These are phyloP conservation scores for Drosophila peninsularis DNA, from an alignment of 2,888 invertebrate species.

Conservation along the genomic window DNA sequence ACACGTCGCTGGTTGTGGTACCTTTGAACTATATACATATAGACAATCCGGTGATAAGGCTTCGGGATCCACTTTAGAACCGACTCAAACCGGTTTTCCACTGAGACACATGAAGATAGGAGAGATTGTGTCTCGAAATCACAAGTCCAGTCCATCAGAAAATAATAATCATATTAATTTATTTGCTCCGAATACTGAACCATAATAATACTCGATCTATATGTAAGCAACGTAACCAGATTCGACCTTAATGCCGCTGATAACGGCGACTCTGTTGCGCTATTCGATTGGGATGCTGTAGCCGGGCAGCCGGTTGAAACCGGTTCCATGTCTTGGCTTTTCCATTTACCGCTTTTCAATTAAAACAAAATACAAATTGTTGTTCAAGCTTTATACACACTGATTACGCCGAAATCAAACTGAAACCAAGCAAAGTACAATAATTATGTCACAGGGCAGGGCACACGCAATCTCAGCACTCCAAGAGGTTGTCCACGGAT, in stretches of 20 bases:
- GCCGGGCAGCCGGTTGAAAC: slow-evolving; percentile 45
- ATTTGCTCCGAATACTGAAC: slow-evolving; percentile 57
- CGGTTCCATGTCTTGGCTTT: slow-evolving; percentile 39
- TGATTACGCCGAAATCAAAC: slow-evolving; percentile 43
- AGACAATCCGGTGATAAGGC: slow-evolving; percentile 57
- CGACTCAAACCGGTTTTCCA: slow-evolving; percentile 62
- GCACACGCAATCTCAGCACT: slow-evolving; percentile 41
- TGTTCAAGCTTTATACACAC: slow-evolving; percentile 41
- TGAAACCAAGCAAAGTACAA: slow-evolving; percentile 12
- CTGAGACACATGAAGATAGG: slow-evolving; percentile 27
- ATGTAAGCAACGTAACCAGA: slow-evolving; percentile 53
- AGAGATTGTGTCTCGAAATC: slow-evolving; percentile 42
- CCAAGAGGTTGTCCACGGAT: background rate
- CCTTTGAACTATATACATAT: slow-evolving; percentile 65
- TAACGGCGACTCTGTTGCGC: slow-evolving; percentile 54
- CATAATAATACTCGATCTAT: slow-evolving; percentile 40
- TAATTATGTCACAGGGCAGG: slow-evolving; percentile 29
- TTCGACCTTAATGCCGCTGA: slow-evolving; percentile 75
- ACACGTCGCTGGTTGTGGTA: slow-evolving; percentile 33
- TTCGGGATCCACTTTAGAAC: slow-evolving; percentile 62
- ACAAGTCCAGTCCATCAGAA: slow-evolving; percentile 49
- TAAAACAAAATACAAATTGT: slow-evolving; percentile 56
- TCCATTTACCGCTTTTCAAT: slow-evolving; percentile 53
- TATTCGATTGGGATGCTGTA: slow-evolving; percentile 51
- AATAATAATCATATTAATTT: slow-evolving; percentile 48